A percentile compares a stretch with the other conserved stretches of the same genome.
Evolutionary conservation across 2,113 vertebrate species (phyloP).

Genomic region (Larimichthys polyactis): DNA sequence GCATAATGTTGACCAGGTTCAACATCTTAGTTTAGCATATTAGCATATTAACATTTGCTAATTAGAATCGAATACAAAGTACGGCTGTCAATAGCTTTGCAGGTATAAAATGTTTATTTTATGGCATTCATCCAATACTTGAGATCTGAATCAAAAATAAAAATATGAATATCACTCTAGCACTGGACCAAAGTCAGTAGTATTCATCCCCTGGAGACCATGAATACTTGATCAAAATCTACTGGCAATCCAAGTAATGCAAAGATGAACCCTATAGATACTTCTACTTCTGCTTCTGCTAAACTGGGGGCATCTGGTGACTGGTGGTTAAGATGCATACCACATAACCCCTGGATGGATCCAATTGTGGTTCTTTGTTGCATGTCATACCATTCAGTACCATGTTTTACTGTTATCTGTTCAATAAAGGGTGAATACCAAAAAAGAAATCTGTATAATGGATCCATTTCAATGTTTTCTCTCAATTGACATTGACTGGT

Average conservation of each 20-base stretch:
- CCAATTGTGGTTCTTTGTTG: neutral
- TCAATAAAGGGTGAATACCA: neutral
- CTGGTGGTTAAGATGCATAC: neutral
- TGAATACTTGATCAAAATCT: neutral
- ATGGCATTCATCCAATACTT: too few species aligned
- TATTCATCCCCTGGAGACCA: too few species aligned
- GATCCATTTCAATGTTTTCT: neutral
- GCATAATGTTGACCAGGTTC: too few species aligned
- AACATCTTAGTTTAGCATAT: too few species aligned
- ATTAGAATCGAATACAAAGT: too few species aligned
- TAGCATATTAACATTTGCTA: too few species aligned
- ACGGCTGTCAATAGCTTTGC: too few species aligned
- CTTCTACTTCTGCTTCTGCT: neutral
- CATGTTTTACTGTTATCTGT: neutral
- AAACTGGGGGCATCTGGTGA: neutral
- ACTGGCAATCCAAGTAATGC: neutral
- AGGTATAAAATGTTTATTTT: neutral
- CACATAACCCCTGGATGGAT: neutral
- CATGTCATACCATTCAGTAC: neutral
- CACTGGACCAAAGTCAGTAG: too few species aligned
- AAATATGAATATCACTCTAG: too few species aligned
- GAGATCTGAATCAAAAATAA: too few species aligned
- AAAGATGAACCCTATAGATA: neutral
- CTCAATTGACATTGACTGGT: neutral
- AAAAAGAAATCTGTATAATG: neutral